Conservation (phyloP, 2,888 invertebrate species). For the Nomada fabriciana region DNA sequence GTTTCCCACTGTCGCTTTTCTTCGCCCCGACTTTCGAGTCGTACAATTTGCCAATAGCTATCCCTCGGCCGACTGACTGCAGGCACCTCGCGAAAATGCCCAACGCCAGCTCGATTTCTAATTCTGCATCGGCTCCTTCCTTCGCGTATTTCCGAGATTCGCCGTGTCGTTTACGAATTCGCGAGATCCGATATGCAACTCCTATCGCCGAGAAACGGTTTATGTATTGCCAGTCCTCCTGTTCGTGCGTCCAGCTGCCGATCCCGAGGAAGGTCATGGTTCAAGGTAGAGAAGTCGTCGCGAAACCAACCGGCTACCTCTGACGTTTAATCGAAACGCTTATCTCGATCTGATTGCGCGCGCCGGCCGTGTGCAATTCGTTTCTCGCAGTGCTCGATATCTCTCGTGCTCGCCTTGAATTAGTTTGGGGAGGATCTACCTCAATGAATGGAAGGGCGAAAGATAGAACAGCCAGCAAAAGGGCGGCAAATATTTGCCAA, state of each 20-base stretch:
- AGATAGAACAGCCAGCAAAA: not conserved
- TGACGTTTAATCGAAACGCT: constrained; percentile 48
- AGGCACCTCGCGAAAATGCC: too few relatives aligned
- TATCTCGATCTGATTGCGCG: constrained; percentile 56
- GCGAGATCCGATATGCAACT: too few relatives aligned
- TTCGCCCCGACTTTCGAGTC: constrained; percentile 7
- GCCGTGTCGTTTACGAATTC: too few relatives aligned
- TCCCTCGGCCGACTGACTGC: too few relatives aligned
- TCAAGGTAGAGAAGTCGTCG: constrained; percentile 53
- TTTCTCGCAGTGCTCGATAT: constrained; percentile 6
- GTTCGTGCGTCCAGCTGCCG: constrained; percentile 11
- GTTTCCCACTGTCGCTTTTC: constrained; percentile 56
- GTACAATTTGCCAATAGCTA: not conserved
- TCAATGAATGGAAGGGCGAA: not conserved
- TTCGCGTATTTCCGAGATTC: too few relatives aligned
- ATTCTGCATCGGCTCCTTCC: too few relatives aligned
- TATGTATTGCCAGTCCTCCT: constrained; percentile 1
- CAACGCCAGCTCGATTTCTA: too few relatives aligned
- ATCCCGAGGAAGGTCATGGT: constrained; percentile 68
- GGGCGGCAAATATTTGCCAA: not conserved
- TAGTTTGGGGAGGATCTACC: not conserved
- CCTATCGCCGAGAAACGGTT: not conserved
- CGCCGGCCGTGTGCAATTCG: constrained; percentile 6
- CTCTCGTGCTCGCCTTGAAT: not conserved
- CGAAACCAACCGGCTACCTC: constrained; percentile 23